phyloP scores from a whole-genome alignment of 2,888 invertebrate species.

The Drosophila prolongata region DNA sequence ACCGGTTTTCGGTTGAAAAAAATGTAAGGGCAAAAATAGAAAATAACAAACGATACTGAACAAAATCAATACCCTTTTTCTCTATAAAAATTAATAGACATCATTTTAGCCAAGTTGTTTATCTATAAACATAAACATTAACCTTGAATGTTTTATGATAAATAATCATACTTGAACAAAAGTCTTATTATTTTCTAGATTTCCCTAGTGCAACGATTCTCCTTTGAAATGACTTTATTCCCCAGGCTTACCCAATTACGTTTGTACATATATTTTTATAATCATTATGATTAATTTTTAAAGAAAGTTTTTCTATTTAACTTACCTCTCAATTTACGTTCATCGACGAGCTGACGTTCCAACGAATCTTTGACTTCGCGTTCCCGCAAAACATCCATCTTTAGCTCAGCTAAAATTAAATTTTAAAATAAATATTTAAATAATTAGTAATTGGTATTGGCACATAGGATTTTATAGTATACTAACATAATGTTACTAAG shows the following conservation, averaged over 20 bases:
- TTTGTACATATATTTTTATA: too few relatives aligned
- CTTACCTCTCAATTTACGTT: conserved; percentile 97
- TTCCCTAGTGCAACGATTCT: too few relatives aligned
- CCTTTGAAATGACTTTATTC: background rate
- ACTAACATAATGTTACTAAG: too few relatives aligned
- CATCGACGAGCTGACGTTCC: conserved; percentile 96
- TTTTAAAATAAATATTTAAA: background rate
- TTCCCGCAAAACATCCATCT: conserved; percentile 97
- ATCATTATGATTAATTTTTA: too few relatives aligned
- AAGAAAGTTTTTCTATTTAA: conserved; percentile 2
- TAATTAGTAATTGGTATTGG: background rate
- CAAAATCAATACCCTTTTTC: background rate
- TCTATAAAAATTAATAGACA: background rate
- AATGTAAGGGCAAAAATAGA: background rate
- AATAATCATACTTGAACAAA: too few relatives aligned
- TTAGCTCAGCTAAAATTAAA: conserved; percentile 91
- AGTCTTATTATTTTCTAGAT: too few relatives aligned
- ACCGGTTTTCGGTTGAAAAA: background rate
- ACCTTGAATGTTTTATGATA: too few relatives aligned
- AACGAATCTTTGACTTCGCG: conserved; percentile 96
- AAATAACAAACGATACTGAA: background rate
- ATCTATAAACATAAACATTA: too few relatives aligned
- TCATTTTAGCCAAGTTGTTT: too few relatives aligned
- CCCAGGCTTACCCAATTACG: background rate
- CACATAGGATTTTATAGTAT: too few relatives aligned